Conservation (phyloP, 2,113 vertebrate genomes). For the Conger conger region DNA sequence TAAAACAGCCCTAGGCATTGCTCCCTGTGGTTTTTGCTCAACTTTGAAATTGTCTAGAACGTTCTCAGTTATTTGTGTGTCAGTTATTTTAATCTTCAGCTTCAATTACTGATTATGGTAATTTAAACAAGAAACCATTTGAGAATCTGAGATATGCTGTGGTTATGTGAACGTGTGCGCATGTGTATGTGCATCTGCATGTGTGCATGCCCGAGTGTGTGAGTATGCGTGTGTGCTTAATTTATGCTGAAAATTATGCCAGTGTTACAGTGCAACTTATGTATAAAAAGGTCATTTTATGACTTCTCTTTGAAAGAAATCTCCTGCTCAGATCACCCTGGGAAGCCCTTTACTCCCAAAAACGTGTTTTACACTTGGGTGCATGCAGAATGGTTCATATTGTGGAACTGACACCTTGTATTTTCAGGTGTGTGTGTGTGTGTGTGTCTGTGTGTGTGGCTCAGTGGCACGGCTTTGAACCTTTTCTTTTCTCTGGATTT, state of each 20-base stretch:
- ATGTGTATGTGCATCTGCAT: no score
- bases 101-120: neutral
- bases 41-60: neutral
- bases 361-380: neutral
- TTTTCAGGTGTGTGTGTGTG: slow-evolving; percentile 7
- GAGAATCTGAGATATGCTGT: no score
- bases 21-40: neutral
- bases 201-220: no score
- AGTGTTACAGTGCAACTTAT: no score
- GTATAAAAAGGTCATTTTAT: no score
- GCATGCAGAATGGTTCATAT: neutral
- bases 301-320: neutral
- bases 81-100: neutral
- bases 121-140: neutral
- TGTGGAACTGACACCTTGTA: slow-evolving; percentile 7
- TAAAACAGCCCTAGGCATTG: neutral
- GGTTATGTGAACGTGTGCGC: no score
- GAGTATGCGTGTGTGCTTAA: no score
- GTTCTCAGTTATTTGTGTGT: neutral
- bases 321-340: neutral
- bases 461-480: neutral
- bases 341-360: neutral
- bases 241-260: no score
- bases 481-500: neutral
- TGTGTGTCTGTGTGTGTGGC: slow-evolving; percentile 10